phyloP scores from a whole-genome alignment of 2,888 invertebrate species.

The Lobophora halterata region DNA sequence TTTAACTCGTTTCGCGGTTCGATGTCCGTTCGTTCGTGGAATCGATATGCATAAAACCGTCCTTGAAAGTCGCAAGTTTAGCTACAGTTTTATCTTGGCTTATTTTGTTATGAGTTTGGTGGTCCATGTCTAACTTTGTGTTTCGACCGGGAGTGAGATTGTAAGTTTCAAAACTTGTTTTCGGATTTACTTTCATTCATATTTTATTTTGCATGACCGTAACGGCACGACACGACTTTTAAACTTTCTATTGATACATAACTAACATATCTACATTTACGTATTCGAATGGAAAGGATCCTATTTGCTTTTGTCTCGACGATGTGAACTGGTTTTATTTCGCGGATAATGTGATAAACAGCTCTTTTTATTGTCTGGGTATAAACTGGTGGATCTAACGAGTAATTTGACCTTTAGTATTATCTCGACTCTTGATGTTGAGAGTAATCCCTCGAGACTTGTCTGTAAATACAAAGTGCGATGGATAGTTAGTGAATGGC shows the following conservation, averaged over 20 bases:
- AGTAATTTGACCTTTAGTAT: constrained; percentile 62
- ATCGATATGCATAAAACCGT: constrained; percentile 75
- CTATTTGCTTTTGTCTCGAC: constrained; percentile 38
- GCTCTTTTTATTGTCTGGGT: constrained; percentile 52
- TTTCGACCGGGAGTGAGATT: constrained; percentile 39
- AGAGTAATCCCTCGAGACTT: constrained; percentile 45
- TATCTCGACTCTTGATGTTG: constrained; percentile 46
- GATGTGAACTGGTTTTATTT: constrained; percentile 50
- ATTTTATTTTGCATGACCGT: constrained; percentile 28
- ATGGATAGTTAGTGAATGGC: constrained; percentile 37
- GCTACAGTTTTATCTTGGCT: constrained; percentile 53
- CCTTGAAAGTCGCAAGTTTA: constrained; percentile 63
- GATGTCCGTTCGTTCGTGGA: constrained; percentile 75
- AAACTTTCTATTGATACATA: constrained; percentile 61
- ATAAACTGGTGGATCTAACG: constrained; percentile 53
- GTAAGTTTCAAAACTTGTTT: constrained; percentile 66
- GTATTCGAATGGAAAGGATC: constrained; percentile 44
- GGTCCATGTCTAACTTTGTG: constrained; percentile 44
- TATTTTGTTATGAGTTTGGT: constrained; percentile 39
- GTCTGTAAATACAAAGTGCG: constrained; percentile 43
- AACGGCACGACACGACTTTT: constrained; percentile 42
- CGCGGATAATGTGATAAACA: constrained; percentile 50
- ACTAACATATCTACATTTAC: constrained; percentile 44
- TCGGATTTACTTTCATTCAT: constrained; percentile 41
- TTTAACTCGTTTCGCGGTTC: constrained; percentile 79